Evolutionary conservation across 1,140 invertebrate genomes (phyloP).

Genomic region (Dendroctonus ponderosae): DNA sequence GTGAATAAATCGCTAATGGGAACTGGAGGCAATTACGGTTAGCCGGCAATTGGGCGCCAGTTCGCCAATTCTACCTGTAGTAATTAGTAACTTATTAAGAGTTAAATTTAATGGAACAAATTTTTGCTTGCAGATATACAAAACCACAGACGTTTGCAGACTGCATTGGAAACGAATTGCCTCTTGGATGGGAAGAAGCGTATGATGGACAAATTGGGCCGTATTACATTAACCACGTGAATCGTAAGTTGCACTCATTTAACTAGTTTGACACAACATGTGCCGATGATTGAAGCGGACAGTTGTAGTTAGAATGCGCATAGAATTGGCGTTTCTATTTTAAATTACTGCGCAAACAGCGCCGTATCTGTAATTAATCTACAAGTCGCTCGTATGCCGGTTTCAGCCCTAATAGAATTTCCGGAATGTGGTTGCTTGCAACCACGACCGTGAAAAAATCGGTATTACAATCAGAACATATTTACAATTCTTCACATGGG

Average conservation of each 20-base stretch:
- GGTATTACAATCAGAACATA: constrained; percentile 18
- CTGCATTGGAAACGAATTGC: constrained; percentile 95
- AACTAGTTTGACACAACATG: too few relatives aligned
- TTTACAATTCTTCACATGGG: constrained; percentile 27
- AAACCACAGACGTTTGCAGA: constrained; percentile 96
- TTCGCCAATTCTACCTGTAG: too few relatives aligned
- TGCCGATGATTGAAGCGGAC: too few relatives aligned
- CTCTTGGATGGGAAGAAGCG: constrained; percentile 94
- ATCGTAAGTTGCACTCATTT: constrained; percentile 69
- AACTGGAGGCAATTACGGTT: too few relatives aligned
- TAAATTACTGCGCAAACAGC: too few relatives aligned
- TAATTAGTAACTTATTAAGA: background rate
- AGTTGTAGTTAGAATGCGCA: too few relatives aligned
- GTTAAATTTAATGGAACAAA: background rate
- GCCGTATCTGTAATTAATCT: too few relatives aligned
- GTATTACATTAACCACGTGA: constrained; percentile 96
- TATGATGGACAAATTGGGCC: constrained; percentile 90
- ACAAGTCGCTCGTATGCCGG: background rate
- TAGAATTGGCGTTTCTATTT: too few relatives aligned
- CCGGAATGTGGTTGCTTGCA: constrained; percentile 11
- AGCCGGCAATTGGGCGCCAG: too few relatives aligned
- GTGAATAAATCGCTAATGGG: too few relatives aligned
- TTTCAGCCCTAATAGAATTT: background rate
- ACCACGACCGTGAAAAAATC: constrained; percentile 5
- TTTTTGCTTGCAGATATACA: constrained; percentile 76